Percentiles rank a stretch among this genome's conserved stretches.
Evolutionary conservation across 2,888 invertebrate species (phyloP).

Genomic region (Microctonus hyperodae): DNA sequence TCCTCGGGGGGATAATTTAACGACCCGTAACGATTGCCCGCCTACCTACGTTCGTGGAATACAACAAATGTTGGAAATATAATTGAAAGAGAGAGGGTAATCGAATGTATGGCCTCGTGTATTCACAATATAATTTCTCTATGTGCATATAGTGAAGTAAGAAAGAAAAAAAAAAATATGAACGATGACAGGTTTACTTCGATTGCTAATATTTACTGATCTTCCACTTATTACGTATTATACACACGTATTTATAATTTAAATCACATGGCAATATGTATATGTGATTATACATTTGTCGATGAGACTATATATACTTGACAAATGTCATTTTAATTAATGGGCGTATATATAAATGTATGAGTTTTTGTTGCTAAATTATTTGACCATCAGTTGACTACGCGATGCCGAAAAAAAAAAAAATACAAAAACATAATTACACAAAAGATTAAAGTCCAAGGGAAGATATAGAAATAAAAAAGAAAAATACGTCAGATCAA

Average conservation of each 20-base stretch:
- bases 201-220: not conserved
- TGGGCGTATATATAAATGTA: no score
- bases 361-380: no score
- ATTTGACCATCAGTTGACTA: no score
- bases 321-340: no score
- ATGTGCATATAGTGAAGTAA: not conserved
- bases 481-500: not conserved
- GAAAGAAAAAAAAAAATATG: not conserved
- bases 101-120: not conserved
- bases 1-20: constrained; percentile 44
- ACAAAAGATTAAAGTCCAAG: not conserved
- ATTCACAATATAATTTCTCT: not conserved
- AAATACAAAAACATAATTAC: no score
- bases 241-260: not conserved
- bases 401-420: no score
- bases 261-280: not conserved
- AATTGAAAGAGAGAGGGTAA: constrained; percentile 14
- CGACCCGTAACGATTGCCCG: constrained; percentile 50
- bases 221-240: no score
- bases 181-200: constrained; percentile 4
- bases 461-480: not conserved
- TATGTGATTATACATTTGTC: no score
- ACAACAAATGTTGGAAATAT: constrained; percentile 24
- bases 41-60: constrained; percentile 38
- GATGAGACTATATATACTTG: no score